A percentile compares a stretch with the other conserved stretches of the same genome.
These are phyloP conservation scores for Xenopus petersii DNA, from an alignment of 2,797 vertebrate genomes.

Conservation along the genomic window DNA sequence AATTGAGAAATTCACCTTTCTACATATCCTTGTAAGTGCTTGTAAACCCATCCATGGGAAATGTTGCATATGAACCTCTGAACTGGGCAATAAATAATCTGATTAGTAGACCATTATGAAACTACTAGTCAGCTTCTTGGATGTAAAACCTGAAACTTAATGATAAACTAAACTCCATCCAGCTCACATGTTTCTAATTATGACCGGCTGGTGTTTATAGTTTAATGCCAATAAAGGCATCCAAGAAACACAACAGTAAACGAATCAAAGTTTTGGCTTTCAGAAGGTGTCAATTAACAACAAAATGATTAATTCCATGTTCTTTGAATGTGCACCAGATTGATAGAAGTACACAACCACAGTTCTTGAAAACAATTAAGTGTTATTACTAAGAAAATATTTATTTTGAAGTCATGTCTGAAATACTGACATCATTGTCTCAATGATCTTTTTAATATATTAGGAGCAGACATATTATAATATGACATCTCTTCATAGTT, in stretches of 20 bases:
- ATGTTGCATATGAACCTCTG: conserved; percentile 9
- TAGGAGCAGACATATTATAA: no score
- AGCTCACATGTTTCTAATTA: conserved; percentile 61
- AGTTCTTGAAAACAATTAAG: no score
- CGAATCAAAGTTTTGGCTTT: conserved; percentile 58
- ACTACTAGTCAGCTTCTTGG: conserved; percentile 51
- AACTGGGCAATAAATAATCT: conserved; percentile 47
- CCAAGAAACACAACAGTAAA: conserved; percentile 61
- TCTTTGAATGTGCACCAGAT: conserved; percentile 22
- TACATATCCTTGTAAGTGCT: background rate
- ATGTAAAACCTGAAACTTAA: conserved; percentile 54
- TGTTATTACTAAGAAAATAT: no score
- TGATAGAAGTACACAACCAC: background rate
- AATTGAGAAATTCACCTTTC: no score
- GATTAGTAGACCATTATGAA: conserved; percentile 47
- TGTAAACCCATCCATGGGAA: background rate
- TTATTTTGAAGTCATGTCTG: no score
- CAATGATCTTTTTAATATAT: no score
- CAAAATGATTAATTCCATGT: conserved; percentile 56
- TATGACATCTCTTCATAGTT: no score
- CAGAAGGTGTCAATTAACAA: conserved; percentile 57
- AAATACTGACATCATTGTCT: no score
- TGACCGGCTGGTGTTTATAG: conserved; percentile 60
- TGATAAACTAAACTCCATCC: conserved; percentile 56
- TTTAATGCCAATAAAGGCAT: conserved; percentile 60